Percentiles rank a stretch among this genome's conserved stretches.
These are phyloP conservation scores for Bicyclus anynana DNA, from an alignment of 1,140 invertebrate species.

Conservation along the genomic window DNA sequence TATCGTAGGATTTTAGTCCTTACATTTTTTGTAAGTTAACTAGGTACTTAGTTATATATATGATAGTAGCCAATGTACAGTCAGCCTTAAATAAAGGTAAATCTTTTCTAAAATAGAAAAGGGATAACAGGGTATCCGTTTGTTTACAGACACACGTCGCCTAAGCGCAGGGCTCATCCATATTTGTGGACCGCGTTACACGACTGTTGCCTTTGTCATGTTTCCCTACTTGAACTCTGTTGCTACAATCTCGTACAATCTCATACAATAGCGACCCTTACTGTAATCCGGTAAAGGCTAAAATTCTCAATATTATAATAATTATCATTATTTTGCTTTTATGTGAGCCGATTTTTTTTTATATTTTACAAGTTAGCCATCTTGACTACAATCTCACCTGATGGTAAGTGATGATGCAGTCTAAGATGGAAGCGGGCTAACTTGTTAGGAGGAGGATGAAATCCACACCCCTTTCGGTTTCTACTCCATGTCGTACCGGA, in stretches of 20 bases:
- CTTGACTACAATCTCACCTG: too few relatives aligned
- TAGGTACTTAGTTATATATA: too few relatives aligned
- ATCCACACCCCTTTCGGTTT: too few relatives aligned
- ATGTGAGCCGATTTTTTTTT: neutral
- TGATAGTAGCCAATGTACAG: too few relatives aligned
- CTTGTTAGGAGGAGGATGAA: too few relatives aligned
- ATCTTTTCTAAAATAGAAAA: slow-evolving; percentile 1
- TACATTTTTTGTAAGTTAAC: too few relatives aligned
- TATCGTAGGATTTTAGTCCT: too few relatives aligned
- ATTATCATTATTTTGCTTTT: too few relatives aligned
- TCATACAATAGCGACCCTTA: slow-evolving; percentile 6
- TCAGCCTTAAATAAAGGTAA: neutral
- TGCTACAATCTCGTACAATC: neutral
- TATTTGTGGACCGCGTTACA: slow-evolving; percentile 7
- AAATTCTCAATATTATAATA: slow-evolving; percentile 6
- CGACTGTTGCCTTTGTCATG: slow-evolving; percentile 5
- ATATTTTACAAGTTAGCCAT: too few relatives aligned
- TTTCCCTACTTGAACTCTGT: slow-evolving; percentile 10
- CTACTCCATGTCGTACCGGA: too few relatives aligned
- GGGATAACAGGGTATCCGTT: neutral
- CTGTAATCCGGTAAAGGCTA: slow-evolving; percentile 18
- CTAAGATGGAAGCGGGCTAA: too few relatives aligned
- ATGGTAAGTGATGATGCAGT: too few relatives aligned
- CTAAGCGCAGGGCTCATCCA: slow-evolving; percentile 1
- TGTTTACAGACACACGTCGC: neutral